Evolutionary conservation across 2,113 vertebrate species (phyloP), one percentile per base, ranked within the genome.

Genomic region (Galemys pyrenaicus): DNA sequence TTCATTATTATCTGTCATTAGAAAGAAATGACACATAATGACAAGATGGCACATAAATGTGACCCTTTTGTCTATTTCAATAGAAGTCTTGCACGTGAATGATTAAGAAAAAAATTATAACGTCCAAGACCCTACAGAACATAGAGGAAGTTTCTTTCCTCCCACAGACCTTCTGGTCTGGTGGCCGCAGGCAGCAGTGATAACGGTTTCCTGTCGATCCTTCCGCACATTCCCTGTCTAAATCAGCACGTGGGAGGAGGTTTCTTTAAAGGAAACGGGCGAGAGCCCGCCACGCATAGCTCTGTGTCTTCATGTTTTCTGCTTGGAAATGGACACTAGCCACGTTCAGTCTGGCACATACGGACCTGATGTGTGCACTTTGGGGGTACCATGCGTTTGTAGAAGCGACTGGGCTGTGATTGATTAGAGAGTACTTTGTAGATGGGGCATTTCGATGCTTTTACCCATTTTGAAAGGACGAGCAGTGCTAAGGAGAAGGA

Each of bases 221-320:
- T 92, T 78, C 81, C 51, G 75, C 93, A 95, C 73, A 44, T 70
- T 83, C 22, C 77, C 44, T 46, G 68, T 92, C 54, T 71, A 94
- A 83, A 95, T 83, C 67, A 89, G 89, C 82, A 79, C 73, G 64
- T 83, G 94, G 89, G 78, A 71, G 70, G 70, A 67, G 74, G 68
- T 46, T 92, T 74, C 82, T 73, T 54, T 73, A 44, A 41, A 73
- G 85, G 39, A 49, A n/a, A 26, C 44, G 26, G 64, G 44, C 37
- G 54, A 28, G 56, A 87, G 65, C 13, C 54, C 20, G 5, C 54
- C 54, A 56, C 7, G 20, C 20, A 7, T 8, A 56, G 54, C 5
- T 22, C 54, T 56, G 54, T 10, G 6, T 22, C 54, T 56, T 24
- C 77, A 62, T 3, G 6, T 62, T 26, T 62, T 62, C 60, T 9